These are phyloP conservation scores for Fregata magnificens DNA, from an alignment of 2,113 vertebrate species.

Conservation along the genomic window DNA sequence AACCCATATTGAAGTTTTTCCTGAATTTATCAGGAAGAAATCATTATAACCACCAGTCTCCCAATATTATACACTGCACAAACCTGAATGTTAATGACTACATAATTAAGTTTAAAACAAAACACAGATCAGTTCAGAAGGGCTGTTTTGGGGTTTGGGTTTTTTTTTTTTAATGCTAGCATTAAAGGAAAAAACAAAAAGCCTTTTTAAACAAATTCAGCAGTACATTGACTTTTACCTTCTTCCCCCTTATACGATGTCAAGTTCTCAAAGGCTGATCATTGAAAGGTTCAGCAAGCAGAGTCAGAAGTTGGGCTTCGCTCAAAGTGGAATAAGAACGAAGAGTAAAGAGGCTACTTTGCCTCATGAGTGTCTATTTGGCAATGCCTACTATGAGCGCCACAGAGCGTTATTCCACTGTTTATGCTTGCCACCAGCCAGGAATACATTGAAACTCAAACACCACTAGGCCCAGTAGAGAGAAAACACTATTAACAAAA, in stretches of 20 bases:
- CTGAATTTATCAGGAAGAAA: background rate
- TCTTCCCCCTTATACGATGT: background rate
- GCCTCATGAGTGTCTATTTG: fast-evolving
- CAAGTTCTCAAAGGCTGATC: background rate
- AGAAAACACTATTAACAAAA: background rate
- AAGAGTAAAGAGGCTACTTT: background rate
- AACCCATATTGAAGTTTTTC: fast-evolving
- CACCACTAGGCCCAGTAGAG: background rate
- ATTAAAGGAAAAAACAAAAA: background rate
- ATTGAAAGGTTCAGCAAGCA: background rate
- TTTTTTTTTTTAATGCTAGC: background rate
- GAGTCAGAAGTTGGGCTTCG: background rate
- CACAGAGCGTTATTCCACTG: fast-evolving
- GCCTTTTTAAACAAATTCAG: background rate
- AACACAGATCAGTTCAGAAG: background rate
- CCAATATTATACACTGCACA: background rate
- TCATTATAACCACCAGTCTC: background rate
- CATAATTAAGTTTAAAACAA: background rate
- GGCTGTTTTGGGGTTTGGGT: background rate
- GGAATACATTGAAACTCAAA: background rate
- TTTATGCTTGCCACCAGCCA: background rate
- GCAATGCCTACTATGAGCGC: fast-evolving
- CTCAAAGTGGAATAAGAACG: background rate
- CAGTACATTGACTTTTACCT: background rate
- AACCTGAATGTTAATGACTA: background rate